phyloP scores from a whole-genome alignment of 2,113 vertebrate genomes.

The Grus americana region DNA sequence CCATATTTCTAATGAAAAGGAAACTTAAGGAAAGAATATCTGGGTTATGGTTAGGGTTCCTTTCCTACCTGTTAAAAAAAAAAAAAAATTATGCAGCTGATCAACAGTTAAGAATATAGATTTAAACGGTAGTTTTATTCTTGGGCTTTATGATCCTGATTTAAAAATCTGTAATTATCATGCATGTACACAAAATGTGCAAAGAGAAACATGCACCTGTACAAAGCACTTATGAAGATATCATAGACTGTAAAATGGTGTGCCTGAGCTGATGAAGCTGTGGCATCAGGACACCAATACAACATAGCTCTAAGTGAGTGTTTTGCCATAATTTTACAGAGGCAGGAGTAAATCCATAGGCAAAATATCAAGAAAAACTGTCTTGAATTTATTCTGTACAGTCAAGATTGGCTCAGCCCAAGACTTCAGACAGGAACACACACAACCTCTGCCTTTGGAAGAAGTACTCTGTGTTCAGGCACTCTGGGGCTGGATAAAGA shows the following conservation, averaged over 20 bases:
- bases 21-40: not conserved
- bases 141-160: not conserved
- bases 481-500: conserved; percentile 22
- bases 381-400: not conserved
- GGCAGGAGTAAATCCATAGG: not conserved
- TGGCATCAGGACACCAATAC: not conserved
- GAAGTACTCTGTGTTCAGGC: conserved; percentile 48
- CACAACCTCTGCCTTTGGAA: conserved; percentile 45
- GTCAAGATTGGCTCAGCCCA: not conserved
- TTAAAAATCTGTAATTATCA: not conserved
- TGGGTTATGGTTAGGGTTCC: not conserved
- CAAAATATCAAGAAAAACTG: conserved; percentile 20
- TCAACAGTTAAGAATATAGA: not conserved
- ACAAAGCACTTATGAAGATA: not conserved
- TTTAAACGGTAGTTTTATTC: not conserved
- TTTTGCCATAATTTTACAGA: not conserved
- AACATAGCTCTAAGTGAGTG: not conserved
- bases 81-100: not conserved
- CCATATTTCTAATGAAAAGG: not conserved
- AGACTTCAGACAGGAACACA: conserved; percentile 54
- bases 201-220: not conserved
- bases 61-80: not conserved
- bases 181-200: not conserved
- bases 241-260: not conserved
- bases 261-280: not conserved